A percentile compares a stretch with the other conserved stretches of the same genome.
Evolutionary conservation across 2,888 invertebrate species (phyloP).

Genomic region (Rhorus exstirpatorius): DNA sequence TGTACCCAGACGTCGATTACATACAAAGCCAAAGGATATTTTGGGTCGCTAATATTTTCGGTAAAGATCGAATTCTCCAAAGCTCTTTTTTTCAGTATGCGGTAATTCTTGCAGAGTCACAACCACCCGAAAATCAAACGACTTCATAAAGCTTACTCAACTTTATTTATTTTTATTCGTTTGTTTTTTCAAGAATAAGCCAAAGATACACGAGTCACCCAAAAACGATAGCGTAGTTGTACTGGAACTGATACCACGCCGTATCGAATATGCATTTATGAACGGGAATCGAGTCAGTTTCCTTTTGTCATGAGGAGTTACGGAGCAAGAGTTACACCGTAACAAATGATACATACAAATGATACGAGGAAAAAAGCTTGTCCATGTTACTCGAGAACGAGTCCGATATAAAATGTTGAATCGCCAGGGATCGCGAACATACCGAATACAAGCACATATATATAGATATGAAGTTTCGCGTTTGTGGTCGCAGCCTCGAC

Average conservation of each 20-base stretch:
- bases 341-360: background rate
- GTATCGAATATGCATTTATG: background rate
- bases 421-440: conserved; percentile 27
- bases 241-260: background rate
- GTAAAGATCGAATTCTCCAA: no score
- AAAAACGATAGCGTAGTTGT: background rate
- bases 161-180: no score
- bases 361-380: conserved; percentile 40
- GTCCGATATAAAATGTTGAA: conserved; percentile 34
- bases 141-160: no score
- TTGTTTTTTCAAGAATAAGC: no score
- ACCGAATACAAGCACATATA: conserved; percentile 1
- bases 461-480: conserved; percentile 45
- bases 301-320: conserved; percentile 7
- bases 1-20: no score
- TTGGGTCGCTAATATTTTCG: no score
- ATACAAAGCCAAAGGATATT: no score
- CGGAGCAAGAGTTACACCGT: background rate
- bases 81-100: no score
- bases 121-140: no score
- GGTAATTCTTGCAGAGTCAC: no score
- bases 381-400: conserved; percentile 49
- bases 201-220: background rate
- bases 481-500: conserved; percentile 59
- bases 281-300: conserved; percentile 22